phyloP scores from a whole-genome alignment of 2,113 vertebrate genomes.

The Dicentrarchus labrax region DNA sequence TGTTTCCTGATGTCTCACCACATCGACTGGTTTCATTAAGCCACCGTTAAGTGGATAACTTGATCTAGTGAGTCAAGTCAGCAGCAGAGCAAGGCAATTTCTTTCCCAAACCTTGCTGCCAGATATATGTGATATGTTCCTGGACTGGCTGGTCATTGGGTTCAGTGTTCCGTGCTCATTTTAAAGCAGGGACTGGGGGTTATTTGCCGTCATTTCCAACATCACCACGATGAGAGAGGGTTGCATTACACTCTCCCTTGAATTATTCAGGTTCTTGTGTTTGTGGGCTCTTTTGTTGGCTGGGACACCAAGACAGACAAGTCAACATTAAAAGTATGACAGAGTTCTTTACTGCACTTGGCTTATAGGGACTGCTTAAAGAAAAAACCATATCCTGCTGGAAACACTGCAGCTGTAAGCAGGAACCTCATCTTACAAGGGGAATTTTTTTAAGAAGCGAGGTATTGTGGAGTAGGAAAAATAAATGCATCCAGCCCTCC shows the following conservation, averaged over 20 bases:
- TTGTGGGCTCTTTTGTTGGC: constrained; percentile 80
- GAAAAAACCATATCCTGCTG: neutral
- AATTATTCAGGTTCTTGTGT: constrained; percentile 84
- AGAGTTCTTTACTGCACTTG: constrained; percentile 37
- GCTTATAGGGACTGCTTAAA: constrained; percentile 13
- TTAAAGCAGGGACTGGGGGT: constrained; percentile 47
- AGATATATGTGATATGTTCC: neutral
- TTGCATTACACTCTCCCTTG: constrained; percentile 76
- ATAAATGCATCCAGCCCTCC: constrained; percentile 24
- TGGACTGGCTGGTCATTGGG: constrained; percentile 4
- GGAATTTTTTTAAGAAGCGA: constrained; percentile 13
- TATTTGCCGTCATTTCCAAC: constrained; percentile 55
- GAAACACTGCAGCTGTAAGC: neutral
- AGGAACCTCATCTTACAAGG: neutral
- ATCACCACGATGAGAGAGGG: constrained; percentile 53
- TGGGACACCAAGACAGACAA: constrained; percentile 55
- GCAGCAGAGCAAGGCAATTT: neutral
- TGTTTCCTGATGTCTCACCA: neutral
- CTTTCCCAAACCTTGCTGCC: neutral
- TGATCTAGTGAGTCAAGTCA: neutral
- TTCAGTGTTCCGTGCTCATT: constrained; percentile 10
- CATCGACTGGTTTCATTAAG: neutral
- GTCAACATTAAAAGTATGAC: constrained; percentile 76
- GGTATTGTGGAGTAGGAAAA: constrained; percentile 6
- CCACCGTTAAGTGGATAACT: neutral